These are phyloP conservation scores for Cryptocephalus moraei DNA, from an alignment of 2,888 invertebrate genomes.

Conservation along the genomic window DNA sequence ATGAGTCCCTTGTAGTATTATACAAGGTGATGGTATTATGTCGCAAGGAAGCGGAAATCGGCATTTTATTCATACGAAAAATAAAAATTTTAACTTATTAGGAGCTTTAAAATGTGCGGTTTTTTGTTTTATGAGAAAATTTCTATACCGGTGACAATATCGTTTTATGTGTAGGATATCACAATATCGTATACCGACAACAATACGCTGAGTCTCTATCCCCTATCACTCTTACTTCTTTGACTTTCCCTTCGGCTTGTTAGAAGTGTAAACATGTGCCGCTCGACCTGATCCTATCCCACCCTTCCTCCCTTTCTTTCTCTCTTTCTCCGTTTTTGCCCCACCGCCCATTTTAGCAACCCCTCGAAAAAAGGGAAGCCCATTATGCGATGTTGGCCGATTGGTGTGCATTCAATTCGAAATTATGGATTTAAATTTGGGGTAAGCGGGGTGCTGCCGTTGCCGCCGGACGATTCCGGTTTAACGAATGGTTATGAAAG, in stretches of 20 bases:
- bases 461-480: neutral
- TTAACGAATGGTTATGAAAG: neutral
- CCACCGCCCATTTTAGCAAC: neutral
- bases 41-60: no score
- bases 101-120: no score
- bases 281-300: slow-evolving; percentile 8
- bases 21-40: no score
- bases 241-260: slow-evolving; percentile 5
- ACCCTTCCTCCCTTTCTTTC: slow-evolving; percentile 3
- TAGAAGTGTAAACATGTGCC: slow-evolving; percentile 14
- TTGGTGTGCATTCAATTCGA: slow-evolving; percentile 14
- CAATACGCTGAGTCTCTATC: neutral
- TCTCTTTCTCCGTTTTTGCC: no score
- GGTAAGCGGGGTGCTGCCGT: slow-evolving; percentile 3
- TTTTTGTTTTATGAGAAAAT: no score
- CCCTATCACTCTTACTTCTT: neutral
- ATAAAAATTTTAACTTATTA: no score
- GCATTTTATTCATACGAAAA: no score
- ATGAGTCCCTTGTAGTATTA: slow-evolving; percentile 5
- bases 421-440: slow-evolving; percentile 15
- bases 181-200: no score
- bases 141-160: no score
- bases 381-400: slow-evolving; percentile 11
- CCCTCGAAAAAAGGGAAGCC: slow-evolving; percentile 11
- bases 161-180: no score